Evolutionary conservation across 2,888 invertebrate species (phyloP).

Genomic region (Scaptomyza parva): DNA sequence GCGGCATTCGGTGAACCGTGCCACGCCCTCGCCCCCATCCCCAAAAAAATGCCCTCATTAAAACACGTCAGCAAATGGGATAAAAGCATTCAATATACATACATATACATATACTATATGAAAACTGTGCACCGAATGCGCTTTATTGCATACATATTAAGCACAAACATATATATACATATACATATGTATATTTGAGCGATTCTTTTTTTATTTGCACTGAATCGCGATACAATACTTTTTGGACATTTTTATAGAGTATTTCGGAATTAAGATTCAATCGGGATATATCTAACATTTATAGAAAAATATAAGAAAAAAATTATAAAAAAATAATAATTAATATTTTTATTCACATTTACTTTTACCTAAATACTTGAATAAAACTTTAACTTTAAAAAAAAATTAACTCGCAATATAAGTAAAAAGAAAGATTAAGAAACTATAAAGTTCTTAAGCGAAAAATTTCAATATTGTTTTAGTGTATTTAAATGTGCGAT

Average conservation of each 20-base stretch:
- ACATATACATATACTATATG: no score
- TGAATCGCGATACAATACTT: constrained; percentile 9
- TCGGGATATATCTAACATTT: neutral
- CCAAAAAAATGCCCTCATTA: constrained; percentile 52
- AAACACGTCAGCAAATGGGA: constrained; percentile 60
- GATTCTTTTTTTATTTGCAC: constrained; percentile 26
- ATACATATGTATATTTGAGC: constrained; percentile 8
- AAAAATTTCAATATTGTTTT: neutral
- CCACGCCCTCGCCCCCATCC: constrained; percentile 8
- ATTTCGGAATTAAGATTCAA: neutral
- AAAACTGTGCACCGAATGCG: constrained; percentile 31
- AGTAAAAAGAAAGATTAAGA: neutral
- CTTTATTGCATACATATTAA: constrained; percentile 24
- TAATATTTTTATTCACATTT: no score
- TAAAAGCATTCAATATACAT: constrained; percentile 44
- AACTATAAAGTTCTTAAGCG: neutral
- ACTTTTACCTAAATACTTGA: no score
- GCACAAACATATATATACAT: constrained; percentile 6
- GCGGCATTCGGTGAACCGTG: constrained; percentile 57
- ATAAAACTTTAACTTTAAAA: no score
- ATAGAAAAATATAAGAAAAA: neutral
- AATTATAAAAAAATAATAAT: neutral
- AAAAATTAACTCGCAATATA: no score
- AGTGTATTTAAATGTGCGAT: neutral
- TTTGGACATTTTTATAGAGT: neutral